phyloP scores from a whole-genome alignment of 1,140 invertebrate genomes.

The Physella acuta region DNA sequence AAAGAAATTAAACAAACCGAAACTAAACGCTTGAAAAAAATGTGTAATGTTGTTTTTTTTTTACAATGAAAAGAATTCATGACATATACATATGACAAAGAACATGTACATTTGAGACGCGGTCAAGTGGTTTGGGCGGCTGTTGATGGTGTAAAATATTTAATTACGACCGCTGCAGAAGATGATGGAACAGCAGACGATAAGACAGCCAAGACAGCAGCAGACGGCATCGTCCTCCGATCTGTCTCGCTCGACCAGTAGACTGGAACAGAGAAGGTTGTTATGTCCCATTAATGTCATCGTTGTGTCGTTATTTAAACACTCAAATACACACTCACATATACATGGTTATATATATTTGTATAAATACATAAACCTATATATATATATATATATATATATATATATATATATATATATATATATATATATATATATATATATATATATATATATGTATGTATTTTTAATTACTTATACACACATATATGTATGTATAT shows the following conservation, averaged over 20 bases:
- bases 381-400: conserved; percentile 17
- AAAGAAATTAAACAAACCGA: too few species aligned
- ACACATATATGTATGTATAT: conserved; percentile 10
- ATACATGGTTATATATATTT: background rate
- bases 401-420: background rate
- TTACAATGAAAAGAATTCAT: too few species aligned
- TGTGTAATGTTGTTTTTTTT: too few species aligned
- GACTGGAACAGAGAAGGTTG: background rate
- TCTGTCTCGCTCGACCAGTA: background rate
- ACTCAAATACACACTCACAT: background rate
- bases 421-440: conserved; percentile 18
- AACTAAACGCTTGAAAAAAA: too few species aligned
- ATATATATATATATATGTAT: too few species aligned
- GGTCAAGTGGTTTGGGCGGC: too few species aligned
- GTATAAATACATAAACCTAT: conserved; percentile 1
- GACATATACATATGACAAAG: too few species aligned
- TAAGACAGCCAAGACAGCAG: background rate
- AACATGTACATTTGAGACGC: too few species aligned
- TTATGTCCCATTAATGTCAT: background rate
- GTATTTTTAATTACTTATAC: background rate
- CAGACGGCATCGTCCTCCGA: background rate
- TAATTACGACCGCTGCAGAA: too few species aligned
- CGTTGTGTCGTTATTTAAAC: background rate
- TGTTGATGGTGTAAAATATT: too few species aligned
- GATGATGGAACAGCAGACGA: background rate